Percentiles rank a stretch among this genome's conserved stretches.
phyloP scores from a whole-genome alignment of 2,888 invertebrate species.

The Parthenolecanium corni region DNA sequence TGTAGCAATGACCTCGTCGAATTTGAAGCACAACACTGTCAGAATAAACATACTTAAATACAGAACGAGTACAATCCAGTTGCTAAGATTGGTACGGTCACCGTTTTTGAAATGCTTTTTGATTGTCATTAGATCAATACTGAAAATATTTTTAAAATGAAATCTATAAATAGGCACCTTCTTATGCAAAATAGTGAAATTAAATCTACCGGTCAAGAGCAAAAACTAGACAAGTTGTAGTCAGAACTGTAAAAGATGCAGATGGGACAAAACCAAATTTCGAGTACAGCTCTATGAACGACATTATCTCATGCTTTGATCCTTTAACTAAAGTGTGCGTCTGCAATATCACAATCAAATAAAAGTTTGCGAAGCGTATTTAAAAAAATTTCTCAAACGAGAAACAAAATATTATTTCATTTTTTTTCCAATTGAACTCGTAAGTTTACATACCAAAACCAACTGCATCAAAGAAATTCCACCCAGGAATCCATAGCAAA shows the following conservation, averaged over 20 bases:
- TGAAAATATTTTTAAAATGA: not conserved
- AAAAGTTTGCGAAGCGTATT: too few species aligned
- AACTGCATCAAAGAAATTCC: constrained; percentile 26
- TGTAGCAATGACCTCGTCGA: constrained; percentile 16
- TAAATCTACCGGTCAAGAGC: constrained; percentile 19
- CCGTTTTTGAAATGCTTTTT: not conserved
- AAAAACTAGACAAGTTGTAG: constrained; percentile 21
- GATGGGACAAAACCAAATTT: constrained; percentile 24
- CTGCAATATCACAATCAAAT: not conserved
- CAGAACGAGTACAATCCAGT: constrained; percentile 19
- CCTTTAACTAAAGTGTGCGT: constrained; percentile 23
- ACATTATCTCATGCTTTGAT: constrained; percentile 21
- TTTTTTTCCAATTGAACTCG: too few species aligned
- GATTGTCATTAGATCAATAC: constrained; percentile 13
- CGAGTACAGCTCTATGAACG: constrained; percentile 24
- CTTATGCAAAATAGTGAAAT: not conserved
- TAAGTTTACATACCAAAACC: constrained; percentile 9
- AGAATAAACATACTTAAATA: constrained; percentile 14
- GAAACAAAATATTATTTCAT: too few species aligned
- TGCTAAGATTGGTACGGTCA: not conserved
- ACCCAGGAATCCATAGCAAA: constrained; percentile 25
- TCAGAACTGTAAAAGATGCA: constrained; percentile 20
- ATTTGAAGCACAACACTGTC: constrained; percentile 22
- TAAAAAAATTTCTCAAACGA: too few species aligned
- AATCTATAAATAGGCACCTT: not conserved